Evolutionary conservation across 2,113 vertebrate species (phyloP), one percentile per base, ranked within the genome.

Genomic region (Bos indicus): DNA sequence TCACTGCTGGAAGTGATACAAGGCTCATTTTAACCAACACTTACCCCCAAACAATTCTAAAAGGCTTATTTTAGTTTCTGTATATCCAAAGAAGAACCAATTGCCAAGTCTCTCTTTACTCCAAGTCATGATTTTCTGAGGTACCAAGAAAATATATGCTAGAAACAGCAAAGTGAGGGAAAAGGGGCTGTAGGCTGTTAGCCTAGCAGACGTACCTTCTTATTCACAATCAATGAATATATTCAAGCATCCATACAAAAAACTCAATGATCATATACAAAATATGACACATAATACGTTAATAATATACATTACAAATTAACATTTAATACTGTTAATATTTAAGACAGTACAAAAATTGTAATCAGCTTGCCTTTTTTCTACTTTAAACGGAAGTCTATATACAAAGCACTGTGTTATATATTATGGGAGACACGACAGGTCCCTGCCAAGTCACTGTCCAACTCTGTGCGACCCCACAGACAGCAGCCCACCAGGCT

Each of bases 41-140:
- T 36, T 81, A 12, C n/a, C 60, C 46, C 36, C 28, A 82, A 95
- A 81, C 33, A 91, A 90, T 94, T 94, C 19, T 56, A 94, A 94
- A 93, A 80, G 25, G 10, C 21, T 83, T 19, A 92, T 64, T 97
- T 96, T 94, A 90, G 95, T 83, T 77, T 97, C 60, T 87, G 54
- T 12, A 83, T 67, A 95, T 85, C 30, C 33, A 54, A 46, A 90
- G 15, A 52, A 87, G 8, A 94, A 85, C 48, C 83, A 98, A 94
- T 1, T 90, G 57, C 74, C 60, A 92, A 62, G 23, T 90, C 51
- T 56, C 74, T 95, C 40, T 71, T 86, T 77, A 90, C 17, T 85
- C 21, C 36, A 62, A 90, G 21, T 86, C 57, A 71, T 88, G 36
- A 52, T 78, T 88, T 88, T 94, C 57, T 87, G 36, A 91, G 59